Evolutionary conservation across 2,113 vertebrate genomes (phyloP), one percentile per base, ranked within the genome.

Genomic region (Tor tambroides): DNA sequence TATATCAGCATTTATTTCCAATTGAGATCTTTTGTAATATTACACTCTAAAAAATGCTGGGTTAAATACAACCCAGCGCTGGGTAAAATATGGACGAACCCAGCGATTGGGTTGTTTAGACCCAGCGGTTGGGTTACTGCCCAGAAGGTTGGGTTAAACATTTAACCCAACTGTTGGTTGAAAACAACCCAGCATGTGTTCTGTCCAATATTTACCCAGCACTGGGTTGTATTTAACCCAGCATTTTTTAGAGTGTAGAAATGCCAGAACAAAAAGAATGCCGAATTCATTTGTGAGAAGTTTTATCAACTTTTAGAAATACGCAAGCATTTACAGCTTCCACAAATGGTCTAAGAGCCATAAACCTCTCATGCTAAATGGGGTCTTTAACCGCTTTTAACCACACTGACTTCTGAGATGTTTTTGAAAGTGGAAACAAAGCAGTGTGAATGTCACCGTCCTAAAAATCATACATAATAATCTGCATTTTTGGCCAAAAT

Each of bases 401-500:
- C 38, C 72, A 75, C 23, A 43, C 38, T 26, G 32, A 38, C 69
- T 38, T 72, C 9, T 23, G 72, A 75, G 23, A 15, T 26, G 72
- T 38, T 43, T 75, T 46, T 75, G 72, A 75, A 75, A 75, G 46
- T 6, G 2, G 43, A 71, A 69, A 15, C 35, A 83, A 65, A 67
- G 41, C n/a, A 69, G 30, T 74, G 46, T 26, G 19, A 84, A 74
- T 72, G 43, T 84, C 28, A 84, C 28, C 4, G 0, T 54, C 10
- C 4, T n/a, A 38, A 61, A 61, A 59, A 11, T 56, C 30, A n/a
- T 19, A 32, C 17, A 21, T 67, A 84, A 84, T 84, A 14, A 56
- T 51, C 81, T 11, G 49, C 49, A 84, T 84, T 63, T 49, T 19
- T 74, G 28, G 28, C 67, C 82, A 56, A 72, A 83, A 84, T 56